A percentile compares a stretch with the other conserved stretches of the same genome.
These are phyloP conservation scores for Pogona vitticeps DNA, from an alignment of 2,113 vertebrate species.

Conservation along the genomic window DNA sequence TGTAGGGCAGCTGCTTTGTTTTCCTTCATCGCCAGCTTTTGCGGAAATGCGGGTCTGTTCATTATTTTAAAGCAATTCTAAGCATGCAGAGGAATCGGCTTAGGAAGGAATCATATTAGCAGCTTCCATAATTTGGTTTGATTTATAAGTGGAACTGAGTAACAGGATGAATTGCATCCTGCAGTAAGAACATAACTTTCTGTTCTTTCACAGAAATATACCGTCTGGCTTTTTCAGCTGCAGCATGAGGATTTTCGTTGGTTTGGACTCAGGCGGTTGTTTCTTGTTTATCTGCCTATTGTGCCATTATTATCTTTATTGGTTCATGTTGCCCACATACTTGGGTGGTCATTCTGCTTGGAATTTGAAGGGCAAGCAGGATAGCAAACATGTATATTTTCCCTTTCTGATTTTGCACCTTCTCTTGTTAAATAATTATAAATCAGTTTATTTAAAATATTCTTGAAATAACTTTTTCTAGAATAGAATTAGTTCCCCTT, in stretches of 20 bases:
- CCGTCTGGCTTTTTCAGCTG: neutral
- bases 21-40: constrained; percentile 18
- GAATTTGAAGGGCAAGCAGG: neutral
- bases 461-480: neutral
- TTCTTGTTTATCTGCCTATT: neutral
- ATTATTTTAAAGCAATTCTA: constrained; percentile 5
- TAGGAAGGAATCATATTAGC: constrained; percentile 31
- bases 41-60: neutral
- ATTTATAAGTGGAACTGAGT: neutral
- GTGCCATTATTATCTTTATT: no score
- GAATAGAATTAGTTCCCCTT: neutral
- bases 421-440: neutral
- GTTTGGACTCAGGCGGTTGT: neutral
- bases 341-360: neutral
- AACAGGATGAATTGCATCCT: constrained; percentile 29
- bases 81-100: constrained; percentile 1
- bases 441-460: neutral
- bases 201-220: neutral
- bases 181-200: constrained; percentile 23
- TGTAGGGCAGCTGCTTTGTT: constrained; percentile 8
- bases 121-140: constrained; percentile 8
- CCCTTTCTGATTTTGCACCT: no score
- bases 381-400: neutral
- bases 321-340: neutral
- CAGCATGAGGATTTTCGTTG: neutral